These are phyloP conservation scores for Steatornis caripensis DNA, from an alignment of 2,113 vertebrate species.

Conservation along the genomic window DNA sequence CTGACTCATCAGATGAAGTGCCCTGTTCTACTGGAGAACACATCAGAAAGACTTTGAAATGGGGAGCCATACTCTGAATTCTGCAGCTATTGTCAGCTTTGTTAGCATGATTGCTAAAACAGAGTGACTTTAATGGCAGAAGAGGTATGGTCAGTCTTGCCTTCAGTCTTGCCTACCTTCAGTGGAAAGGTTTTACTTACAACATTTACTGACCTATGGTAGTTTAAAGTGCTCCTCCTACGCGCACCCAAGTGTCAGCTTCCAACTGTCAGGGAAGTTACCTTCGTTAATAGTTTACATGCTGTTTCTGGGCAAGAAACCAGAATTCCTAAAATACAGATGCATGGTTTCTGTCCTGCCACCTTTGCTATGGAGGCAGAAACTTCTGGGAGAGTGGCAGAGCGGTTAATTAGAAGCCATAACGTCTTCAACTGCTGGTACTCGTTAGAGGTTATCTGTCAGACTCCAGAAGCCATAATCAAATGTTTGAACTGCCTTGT, in stretches of 20 bases:
- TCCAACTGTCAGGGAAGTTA: neutral
- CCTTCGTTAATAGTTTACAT: neutral
- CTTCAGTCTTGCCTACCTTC: neutral
- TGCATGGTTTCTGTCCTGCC: neutral
- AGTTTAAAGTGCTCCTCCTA: neutral
- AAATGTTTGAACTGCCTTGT: neutral
- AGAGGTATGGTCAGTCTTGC: fast-evolving
- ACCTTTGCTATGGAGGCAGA: neutral
- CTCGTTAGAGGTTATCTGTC: neutral
- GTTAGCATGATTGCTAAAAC: neutral
- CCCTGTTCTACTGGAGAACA: neutral
- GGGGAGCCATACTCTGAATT: neutral
- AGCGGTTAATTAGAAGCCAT: neutral
- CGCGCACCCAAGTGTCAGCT: neutral
- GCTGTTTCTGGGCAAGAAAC: neutral
- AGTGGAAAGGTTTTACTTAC: neutral
- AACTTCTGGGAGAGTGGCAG: neutral
- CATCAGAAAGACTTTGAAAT: neutral
- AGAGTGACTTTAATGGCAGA: neutral
- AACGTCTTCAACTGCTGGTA: neutral
- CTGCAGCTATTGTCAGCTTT: neutral
- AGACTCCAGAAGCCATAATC: neutral
- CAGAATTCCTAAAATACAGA: neutral
- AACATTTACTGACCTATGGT: neutral
- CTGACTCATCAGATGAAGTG: neutral